Evolutionary conservation across 2,797 vertebrate species (phyloP).

Genomic region (Enteromius treurensis): DNA sequence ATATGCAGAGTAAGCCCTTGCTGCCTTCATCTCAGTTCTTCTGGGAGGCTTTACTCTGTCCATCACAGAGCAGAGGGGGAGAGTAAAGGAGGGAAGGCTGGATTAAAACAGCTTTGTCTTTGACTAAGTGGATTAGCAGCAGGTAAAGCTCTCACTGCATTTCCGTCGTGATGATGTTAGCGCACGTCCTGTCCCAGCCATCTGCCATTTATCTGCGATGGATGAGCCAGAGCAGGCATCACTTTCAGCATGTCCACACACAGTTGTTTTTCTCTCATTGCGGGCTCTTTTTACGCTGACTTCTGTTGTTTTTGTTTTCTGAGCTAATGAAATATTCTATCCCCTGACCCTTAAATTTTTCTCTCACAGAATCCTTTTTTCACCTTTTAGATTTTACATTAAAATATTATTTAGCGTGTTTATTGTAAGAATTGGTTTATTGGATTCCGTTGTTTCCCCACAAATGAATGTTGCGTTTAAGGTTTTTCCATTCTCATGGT

Average conservation of each 20-base stretch:
- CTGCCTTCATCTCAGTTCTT: constrained; percentile 58
- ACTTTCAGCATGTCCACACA: constrained; percentile 51
- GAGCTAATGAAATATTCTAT: constrained; percentile 1
- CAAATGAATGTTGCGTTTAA: background rate
- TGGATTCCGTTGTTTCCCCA: too few relatives aligned
- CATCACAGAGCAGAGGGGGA: constrained; percentile 58
- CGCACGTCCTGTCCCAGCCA: constrained; percentile 75
- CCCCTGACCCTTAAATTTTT: background rate
- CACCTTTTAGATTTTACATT: constrained; percentile 6
- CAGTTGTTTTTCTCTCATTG: constrained; percentile 1
- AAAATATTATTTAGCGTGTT: background rate
- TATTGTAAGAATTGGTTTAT: background rate
- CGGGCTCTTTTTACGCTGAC: background rate
- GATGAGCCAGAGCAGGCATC: constrained; percentile 73
- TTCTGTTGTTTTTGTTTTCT: background rate
- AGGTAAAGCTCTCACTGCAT: constrained; percentile 78
- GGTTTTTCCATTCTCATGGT: background rate
- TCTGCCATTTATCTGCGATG: constrained; percentile 81
- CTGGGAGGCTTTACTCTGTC: constrained; percentile 64
- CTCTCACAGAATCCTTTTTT: background rate
- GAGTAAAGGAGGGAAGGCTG: constrained; percentile 54
- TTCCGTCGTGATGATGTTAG: constrained; percentile 75
- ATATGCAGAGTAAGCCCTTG: constrained; percentile 55
- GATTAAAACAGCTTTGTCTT: constrained; percentile 81
- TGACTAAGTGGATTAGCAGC: constrained; percentile 81